Conservation (phyloP, 2,797 vertebrate species). For the Macrochelys suwanniensis region DNA sequence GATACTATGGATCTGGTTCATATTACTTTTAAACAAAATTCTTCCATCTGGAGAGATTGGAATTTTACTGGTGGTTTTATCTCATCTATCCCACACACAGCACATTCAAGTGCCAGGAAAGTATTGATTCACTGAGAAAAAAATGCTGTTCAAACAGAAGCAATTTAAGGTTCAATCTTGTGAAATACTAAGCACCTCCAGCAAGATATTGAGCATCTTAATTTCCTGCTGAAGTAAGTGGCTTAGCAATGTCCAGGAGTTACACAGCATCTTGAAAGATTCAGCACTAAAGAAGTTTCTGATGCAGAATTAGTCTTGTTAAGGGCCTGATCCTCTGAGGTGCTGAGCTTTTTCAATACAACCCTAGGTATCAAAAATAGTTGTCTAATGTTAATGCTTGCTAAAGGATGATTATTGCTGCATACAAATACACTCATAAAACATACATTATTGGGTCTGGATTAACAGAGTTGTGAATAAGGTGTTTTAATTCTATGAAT, state of each 20-base stretch:
- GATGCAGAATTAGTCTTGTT: not conserved
- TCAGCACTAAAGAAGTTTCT: not conserved
- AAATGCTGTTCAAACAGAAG: not conserved
- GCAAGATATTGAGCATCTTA: not conserved
- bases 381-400: not conserved
- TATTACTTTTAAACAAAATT: conserved; percentile 45
- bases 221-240: not conserved
- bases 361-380: not conserved
- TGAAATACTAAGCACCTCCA: not conserved
- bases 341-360: not conserved
- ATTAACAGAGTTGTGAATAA: not conserved
- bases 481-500: not conserved
- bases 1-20: not conserved
- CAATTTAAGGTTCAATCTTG: not conserved
- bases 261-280: not conserved
- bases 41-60: conserved; percentile 25
- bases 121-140: fast-evolving
- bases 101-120: not conserved
- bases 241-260: not conserved
- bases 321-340: not conserved
- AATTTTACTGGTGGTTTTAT: conserved; percentile 52
- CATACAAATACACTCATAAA: not conserved
- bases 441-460: fast-evolving
- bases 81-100: not conserved
- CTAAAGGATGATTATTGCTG: not conserved